Evolutionary conservation across 2,113 vertebrate genomes (phyloP), one percentile per base, ranked within the genome.

Genomic region (Columba janthina): DNA sequence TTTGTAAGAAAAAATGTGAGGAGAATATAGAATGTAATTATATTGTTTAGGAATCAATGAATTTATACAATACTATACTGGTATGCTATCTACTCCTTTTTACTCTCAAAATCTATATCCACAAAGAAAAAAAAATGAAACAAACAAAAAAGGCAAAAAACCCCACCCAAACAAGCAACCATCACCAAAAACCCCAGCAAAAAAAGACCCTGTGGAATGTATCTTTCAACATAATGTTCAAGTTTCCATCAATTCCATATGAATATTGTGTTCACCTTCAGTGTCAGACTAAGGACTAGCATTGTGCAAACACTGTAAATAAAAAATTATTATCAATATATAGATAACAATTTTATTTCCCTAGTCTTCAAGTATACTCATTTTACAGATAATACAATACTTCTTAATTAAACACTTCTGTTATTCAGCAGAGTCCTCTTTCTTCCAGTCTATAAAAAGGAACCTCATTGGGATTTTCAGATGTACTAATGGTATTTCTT

Each of bases 131-230:
- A 28, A 38, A 58, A 38, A 53, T 4, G 29, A 40, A 14, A 1
- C 5, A 46, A n/a, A 24, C 40, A 9, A 34, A 15, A 34, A 22
- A 46, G 44, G 44, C 4, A 25, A 9, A 2, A 8, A 2, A 0
- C 1, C 10, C 8, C 6, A 26, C 11, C 8, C 34, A 58, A 75
- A 36, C 3, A 66, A 56, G 4, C 5, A 5, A 57, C 6, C 4
- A 60, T 4, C 5, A 48, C 5, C 21, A 66, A 60, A 70, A 75
- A 10, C 2, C 6, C 7, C 11, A 19, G 5, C 3, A 66, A 36
- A 48, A 83, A 36, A 29, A 44, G 17, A 3, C 20, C 4, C 13
- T 36, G 9, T 79, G 17, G 4, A 60, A 38, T 51, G 20, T 53
- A 57, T 32, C 4, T 66, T 65, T 58, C 25, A 54, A 12, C 4